Conservation (phyloP, 37 sponge, comb jelly and placozoan genomes). For the Ianthella basta region DNA sequence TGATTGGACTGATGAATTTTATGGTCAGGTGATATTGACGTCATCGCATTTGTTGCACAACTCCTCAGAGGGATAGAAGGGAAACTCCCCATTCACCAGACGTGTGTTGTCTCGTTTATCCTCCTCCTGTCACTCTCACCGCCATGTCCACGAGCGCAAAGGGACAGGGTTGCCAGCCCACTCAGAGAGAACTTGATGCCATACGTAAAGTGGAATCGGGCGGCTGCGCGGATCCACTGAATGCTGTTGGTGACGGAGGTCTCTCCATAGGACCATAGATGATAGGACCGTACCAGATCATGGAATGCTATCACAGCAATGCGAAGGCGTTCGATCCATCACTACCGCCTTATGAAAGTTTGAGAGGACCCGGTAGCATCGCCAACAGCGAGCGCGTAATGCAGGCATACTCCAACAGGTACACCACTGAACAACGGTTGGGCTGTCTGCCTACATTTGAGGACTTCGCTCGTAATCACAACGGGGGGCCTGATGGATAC, state of each 20-base stretch:
- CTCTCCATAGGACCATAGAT: too few relatives aligned
- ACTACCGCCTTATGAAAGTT: slow-evolving; percentile 10
- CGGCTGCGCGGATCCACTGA: neutral
- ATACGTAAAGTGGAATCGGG: slow-evolving; percentile 31
- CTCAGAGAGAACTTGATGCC: neutral
- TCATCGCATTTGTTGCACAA: too few relatives aligned
- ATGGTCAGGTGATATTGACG: too few relatives aligned
- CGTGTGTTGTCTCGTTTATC: too few relatives aligned
- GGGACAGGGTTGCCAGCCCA: neutral
- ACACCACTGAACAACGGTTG: slow-evolving; percentile 32
- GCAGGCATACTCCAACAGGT: slow-evolving; percentile 35
- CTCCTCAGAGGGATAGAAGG: too few relatives aligned
- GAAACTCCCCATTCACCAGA: too few relatives aligned
- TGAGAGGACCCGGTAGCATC: slow-evolving; percentile 23
- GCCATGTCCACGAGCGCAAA: too few relatives aligned
- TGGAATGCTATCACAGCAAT: slow-evolving; percentile 40
- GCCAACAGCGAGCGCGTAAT: neutral
- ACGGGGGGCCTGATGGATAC: slow-evolving; percentile 28
- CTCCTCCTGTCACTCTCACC: too few relatives aligned
- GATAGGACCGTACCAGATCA: slow-evolving; percentile 59
- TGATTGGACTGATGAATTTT: too few relatives aligned
- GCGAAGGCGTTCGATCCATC: slow-evolving; percentile 30
- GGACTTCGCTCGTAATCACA: slow-evolving; percentile 21
- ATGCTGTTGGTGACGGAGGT: slow-evolving; percentile 39
- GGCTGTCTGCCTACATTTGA: slow-evolving; percentile 23